Evolutionary conservation across 2,888 invertebrate species (phyloP).

Genomic region (Tortrix viridana): DNA sequence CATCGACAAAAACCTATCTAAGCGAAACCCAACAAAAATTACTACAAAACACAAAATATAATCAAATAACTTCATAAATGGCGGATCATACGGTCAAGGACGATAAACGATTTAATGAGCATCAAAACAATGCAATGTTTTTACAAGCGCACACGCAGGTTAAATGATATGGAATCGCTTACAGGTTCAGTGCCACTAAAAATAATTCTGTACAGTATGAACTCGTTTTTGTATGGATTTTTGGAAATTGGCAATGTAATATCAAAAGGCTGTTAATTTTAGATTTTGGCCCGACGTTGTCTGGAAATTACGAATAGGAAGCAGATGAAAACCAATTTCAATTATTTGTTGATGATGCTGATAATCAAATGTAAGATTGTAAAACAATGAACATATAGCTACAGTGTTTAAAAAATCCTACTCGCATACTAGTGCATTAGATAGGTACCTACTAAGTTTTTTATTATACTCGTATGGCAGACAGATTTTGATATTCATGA

Average conservation of each 20-base stretch:
- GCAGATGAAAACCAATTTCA: background rate
- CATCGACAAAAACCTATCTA: background rate
- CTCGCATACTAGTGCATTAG: too few relatives aligned
- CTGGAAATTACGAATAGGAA: background rate
- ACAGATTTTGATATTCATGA: too few relatives aligned
- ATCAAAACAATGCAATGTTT: conserved; percentile 25
- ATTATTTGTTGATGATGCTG: background rate
- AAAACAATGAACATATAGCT: too few relatives aligned
- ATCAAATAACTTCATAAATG: conserved; percentile 4
- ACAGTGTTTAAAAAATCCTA: too few relatives aligned
- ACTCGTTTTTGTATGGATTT: too few relatives aligned
- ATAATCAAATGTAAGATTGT: background rate
- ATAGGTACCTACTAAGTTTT: too few relatives aligned
- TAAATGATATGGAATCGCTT: conserved; percentile 15
- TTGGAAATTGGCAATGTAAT: too few relatives aligned
- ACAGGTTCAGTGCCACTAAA: background rate
- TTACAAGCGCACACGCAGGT: conserved; percentile 17
- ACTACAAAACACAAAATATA: background rate
- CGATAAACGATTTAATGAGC: conserved; percentile 23
- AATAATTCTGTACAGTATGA: too few relatives aligned
- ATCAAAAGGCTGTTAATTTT: background rate
- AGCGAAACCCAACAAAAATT: background rate
- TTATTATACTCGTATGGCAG: too few relatives aligned
- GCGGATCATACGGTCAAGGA: conserved; percentile 19
- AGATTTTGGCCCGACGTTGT: background rate